These are phyloP conservation scores for Ophioderma brevispina DNA, from an alignment of 35 echinoderm and acorn worm genomes.

Conservation along the genomic window DNA sequence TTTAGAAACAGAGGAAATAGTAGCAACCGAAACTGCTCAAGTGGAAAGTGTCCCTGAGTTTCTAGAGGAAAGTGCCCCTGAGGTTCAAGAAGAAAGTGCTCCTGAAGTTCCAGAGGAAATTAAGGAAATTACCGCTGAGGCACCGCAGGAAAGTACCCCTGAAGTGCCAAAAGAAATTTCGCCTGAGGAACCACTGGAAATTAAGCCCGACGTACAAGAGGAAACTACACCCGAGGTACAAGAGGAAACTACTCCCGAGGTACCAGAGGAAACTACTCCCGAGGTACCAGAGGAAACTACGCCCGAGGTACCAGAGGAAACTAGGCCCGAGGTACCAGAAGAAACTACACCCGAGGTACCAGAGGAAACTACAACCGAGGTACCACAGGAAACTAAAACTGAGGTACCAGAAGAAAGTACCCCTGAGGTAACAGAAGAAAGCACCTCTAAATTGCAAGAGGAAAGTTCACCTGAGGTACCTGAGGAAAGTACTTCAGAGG, in stretches of 20 bases:
- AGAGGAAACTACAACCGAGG: neutral
- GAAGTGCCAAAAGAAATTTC: too few relatives aligned
- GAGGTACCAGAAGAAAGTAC: neutral
- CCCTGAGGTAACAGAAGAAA: neutral
- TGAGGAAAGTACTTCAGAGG: neutral
- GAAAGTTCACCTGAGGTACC: neutral
- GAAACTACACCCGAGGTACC: neutral
- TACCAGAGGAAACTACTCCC: neutral
- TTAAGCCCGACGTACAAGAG: too few relatives aligned
- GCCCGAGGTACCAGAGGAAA: neutral
- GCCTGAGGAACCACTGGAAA: too few relatives aligned
- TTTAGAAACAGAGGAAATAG: neutral
- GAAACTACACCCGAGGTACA: neutral
- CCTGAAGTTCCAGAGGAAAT: too few relatives aligned
- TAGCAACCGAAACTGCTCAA: neutral
- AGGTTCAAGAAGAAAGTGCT: too few relatives aligned
- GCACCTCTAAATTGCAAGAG: neutral
- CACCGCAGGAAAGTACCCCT: too few relatives aligned
- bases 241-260: neutral
- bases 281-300: neutral
- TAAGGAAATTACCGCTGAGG: too few relatives aligned
- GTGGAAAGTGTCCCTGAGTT: too few relatives aligned
- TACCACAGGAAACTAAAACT: neutral
- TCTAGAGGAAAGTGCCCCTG: too few relatives aligned
- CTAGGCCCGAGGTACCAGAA: neutral